Percentiles rank a stretch among this genome's conserved stretches.
Conservation (phyloP, 1,140 invertebrate species). For the Aphelinus atriplicis region DNA sequence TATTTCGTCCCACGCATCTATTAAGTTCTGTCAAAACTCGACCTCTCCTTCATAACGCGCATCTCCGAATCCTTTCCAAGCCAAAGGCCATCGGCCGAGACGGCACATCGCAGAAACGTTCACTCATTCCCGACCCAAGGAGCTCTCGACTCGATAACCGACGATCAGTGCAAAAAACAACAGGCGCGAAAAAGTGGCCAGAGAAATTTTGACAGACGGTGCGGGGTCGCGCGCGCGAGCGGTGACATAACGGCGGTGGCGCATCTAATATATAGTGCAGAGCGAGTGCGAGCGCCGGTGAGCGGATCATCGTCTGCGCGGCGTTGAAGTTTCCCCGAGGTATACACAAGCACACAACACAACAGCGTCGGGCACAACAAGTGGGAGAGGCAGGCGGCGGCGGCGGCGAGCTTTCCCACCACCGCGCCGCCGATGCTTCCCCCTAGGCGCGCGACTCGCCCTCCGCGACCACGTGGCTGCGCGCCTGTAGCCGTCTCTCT, state of each 20-base stretch:
- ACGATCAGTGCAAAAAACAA: no score
- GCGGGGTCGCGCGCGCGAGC: no score
- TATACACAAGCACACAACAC: slow-evolving; percentile 62
- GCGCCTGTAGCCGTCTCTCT: slow-evolving; percentile 27
- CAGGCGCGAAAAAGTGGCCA: no score
- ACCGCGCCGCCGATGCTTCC: slow-evolving; percentile 31
- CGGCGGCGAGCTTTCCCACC: slow-evolving; percentile 37
- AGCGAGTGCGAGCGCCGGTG: background rate
- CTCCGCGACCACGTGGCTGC: slow-evolving; percentile 17
- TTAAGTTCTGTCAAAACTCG: no score
- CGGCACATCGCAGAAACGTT: no score
- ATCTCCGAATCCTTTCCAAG: no score
- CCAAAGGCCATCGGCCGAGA: no score
- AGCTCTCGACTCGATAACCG: no score
- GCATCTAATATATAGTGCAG: background rate
- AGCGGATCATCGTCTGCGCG: slow-evolving; percentile 59
- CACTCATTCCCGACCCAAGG: no score
- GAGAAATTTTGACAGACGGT: no score
- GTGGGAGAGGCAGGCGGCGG: slow-evolving; percentile 54
- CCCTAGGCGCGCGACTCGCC: slow-evolving; percentile 18
- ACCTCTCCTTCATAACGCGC: no score
- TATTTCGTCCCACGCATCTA: no score
- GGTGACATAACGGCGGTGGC: background rate
- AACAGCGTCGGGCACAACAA: slow-evolving; percentile 63
- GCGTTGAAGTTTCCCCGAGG: slow-evolving; percentile 62